Base-by-base conservation (phyloP, 64 coral and sea anemone genomes). In the Porites australiensis region DNA sequence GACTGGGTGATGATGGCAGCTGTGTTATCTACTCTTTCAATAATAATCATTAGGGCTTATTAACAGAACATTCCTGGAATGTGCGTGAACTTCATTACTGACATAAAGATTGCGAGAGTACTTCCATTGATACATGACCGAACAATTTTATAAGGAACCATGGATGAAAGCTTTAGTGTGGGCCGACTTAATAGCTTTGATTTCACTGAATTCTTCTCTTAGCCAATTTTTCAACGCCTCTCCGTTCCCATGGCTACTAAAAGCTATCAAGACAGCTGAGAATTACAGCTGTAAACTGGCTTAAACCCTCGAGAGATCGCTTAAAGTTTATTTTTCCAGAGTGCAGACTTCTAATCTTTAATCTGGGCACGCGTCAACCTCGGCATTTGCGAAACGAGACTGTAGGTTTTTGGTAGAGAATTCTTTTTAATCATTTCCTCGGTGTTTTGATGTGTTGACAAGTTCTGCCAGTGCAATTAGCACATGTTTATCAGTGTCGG, bases 21-120 rank as follows among this genome's bases (percentile, higher is more conserved):
- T 97, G 95, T 64, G 82, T 94, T 94, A 94, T 94, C 95, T 90
- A 58, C 46, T 90, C 79, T 73, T 94, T 72, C 95, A 97, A 89
- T 97, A 97, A 97, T 97, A 94, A 97, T 90, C 92, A 97, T 94
- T 97, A 97, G 86, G 77, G 54, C 92, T 97, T 93, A 96, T 96
- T 93, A 96, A 82, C 72, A 76, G 88, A 88, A 77, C 88, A 97
- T 97, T 91, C 92, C 92, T 60, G 86, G 88, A 83, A 97, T 97
- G 82, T 93, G 77, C n/a, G 74, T 48, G 68, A 58, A 91, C 77
- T 75, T 95, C 82, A 87, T 84, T 82, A 89, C 45, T 43, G 52
- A 68, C 74, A 37, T 70, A 52, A 58, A 46, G 8, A 37, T 37
- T 89, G 54, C 67, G 70, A 59, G 62, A 92, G 74, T 44, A 7